Evolutionary conservation across 2,113 vertebrate species (phyloP).

Genomic region (Nothobranchius furzeri): DNA sequence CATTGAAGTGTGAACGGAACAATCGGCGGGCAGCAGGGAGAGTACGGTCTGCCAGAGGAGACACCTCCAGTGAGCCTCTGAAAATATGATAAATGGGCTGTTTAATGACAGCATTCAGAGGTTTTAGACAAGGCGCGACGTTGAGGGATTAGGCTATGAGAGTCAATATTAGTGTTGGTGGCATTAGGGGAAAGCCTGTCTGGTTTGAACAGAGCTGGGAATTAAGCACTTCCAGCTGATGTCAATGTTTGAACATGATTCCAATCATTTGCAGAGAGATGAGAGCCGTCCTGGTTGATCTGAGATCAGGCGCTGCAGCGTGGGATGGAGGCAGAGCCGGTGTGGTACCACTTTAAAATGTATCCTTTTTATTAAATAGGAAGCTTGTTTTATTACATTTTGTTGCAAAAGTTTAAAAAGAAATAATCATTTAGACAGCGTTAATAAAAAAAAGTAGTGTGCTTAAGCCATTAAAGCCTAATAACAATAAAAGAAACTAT

Average conservation of each 20-base stretch:
- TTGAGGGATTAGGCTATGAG: conserved; percentile 70
- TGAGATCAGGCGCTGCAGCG: conserved; percentile 43
- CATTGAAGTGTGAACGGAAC: conserved; percentile 51
- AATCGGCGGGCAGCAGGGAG: conserved; percentile 34
- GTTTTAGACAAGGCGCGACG: conserved; percentile 65
- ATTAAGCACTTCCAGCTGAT: conserved; percentile 75
- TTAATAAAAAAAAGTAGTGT: no score
- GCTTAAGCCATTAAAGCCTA: no score
- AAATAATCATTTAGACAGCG: no score
- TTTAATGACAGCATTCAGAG: conserved; percentile 65
- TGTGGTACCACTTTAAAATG: no score
- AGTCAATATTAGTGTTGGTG: conserved; percentile 77
- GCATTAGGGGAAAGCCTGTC: conserved; percentile 65
- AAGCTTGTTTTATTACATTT: no score
- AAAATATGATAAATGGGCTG: conserved; percentile 74
- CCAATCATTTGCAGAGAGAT: conserved; percentile 74
- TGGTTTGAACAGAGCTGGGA: conserved; percentile 65
- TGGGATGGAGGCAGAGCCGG: conserved; percentile 8
- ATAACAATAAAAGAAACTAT: no score
- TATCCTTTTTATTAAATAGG: no score
- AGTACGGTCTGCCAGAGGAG: conserved; percentile 23
- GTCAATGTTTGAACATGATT: conserved; percentile 79
- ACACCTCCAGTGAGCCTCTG: conserved; percentile 44
- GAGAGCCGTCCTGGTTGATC: conserved; percentile 61
- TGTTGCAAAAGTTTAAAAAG: no score